phyloP scores from a whole-genome alignment of 37 sponge, comb jelly and placozoan genomes.

The Aplysina aerophoba region DNA sequence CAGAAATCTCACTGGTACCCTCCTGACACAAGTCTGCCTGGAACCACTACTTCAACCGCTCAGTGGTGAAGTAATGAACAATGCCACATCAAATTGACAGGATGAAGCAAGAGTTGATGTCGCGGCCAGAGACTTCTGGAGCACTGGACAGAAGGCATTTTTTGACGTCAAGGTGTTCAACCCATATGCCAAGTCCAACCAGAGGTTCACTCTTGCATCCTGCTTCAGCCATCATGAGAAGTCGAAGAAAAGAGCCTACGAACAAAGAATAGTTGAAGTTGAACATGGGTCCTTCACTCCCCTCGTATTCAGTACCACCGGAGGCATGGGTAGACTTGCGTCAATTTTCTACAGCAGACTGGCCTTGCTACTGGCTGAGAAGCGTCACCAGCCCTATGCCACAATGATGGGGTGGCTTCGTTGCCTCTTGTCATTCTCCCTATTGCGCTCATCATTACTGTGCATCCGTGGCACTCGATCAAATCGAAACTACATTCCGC shows the following conservation, averaged over 20 bases:
- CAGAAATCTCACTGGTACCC: constrained; percentile 4
- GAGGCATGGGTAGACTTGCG: constrained; percentile 18
- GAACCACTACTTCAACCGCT: constrained; percentile 15
- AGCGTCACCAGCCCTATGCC: constrained; percentile 9
- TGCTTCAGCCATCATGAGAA: constrained; percentile 14
- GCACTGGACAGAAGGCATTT: constrained; percentile 17
- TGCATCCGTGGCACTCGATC: constrained; percentile 14
- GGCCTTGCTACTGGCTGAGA: constrained; percentile 11
- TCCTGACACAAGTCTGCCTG: constrained; percentile 18
- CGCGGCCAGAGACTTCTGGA: constrained; percentile 23
- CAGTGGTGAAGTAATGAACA: background rate
- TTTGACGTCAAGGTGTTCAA: constrained; percentile 28
- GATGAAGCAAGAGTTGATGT: constrained; percentile 16
- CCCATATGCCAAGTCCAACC: constrained; percentile 36
- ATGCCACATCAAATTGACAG: background rate
- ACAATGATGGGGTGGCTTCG: constrained; percentile 30
- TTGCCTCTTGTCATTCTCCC: constrained; percentile 10
- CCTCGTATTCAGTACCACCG: constrained; percentile 16
- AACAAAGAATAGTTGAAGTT: constrained; percentile 14
- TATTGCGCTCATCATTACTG: background rate
- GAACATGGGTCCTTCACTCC: constrained; percentile 17
- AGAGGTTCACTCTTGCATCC: constrained; percentile 21
- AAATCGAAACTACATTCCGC: background rate
- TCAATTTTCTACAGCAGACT: constrained; percentile 36
- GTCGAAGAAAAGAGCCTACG: constrained; percentile 5